Evolutionary conservation across 2,113 vertebrate genomes (phyloP), one percentile per base, ranked within the genome.

Genomic region (Clarias magur): DNA sequence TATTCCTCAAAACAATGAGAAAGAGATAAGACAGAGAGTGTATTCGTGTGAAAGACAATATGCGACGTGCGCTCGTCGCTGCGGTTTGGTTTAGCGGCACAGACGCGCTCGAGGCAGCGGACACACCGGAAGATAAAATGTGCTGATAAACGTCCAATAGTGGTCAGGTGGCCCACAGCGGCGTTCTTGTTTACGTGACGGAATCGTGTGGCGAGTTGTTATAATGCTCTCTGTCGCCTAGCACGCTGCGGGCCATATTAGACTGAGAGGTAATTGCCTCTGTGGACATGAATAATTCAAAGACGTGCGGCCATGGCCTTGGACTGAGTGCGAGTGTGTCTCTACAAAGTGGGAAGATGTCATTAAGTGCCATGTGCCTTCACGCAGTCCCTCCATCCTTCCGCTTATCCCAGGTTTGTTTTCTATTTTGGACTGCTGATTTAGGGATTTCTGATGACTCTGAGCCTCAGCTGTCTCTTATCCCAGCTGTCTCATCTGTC

Each of bases 41-140:
- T 0, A 89, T 81, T 81, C 59, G 15, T 42, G 72, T 75, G 60
- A 21, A 80, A 78, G 83, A 83, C 57, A 56, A 86, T 72, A 87
- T 83, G 84, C 62, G 80, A 85, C 88, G 88, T 86, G 76, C 59
- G 42, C 83, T 86, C 54, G 54, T 80, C 89, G 70, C 73, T 81
- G 72, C 75, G 54, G 85, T 27, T 78, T 85, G 57, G 85, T 27
- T 78, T 85, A 78, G 87, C 11, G 80, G 82, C 72, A 34, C 62
- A 11, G 23, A 88, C 3, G 16, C 87, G 83, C 81, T 92, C 89
- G 85, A 79, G 84, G 87, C 23, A 56, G 78, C 63, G 48, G 7
- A 59, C 84, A 73, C n/a, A 23, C 80, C 75, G 88, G 84, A 85
- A 91, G 91, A 93, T 92, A 91, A 93, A 93, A 92, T 76, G 75